Conservation (phyloP, 2,113 vertebrate species). For the Parus major region DNA sequence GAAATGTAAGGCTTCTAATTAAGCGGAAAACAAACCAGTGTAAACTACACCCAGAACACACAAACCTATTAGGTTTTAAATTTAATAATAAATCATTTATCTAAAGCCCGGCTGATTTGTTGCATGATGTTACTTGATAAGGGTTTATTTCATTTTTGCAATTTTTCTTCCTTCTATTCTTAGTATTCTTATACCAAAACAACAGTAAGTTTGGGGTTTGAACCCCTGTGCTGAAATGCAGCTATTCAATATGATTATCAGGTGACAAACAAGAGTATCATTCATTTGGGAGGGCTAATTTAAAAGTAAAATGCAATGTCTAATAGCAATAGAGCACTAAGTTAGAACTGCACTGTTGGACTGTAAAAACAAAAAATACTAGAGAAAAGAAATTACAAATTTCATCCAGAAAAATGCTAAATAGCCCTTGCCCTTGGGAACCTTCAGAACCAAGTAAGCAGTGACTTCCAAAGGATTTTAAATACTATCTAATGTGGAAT, state of each 20-base stretch:
- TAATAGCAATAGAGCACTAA: neutral
- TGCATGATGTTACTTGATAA: neutral
- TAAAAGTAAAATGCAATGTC: neutral
- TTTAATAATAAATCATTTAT: constrained; percentile 52
- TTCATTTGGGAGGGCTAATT: neutral
- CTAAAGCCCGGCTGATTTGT: constrained; percentile 33
- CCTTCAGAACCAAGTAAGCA: neutral
- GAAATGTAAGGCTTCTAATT: constrained; percentile 60
- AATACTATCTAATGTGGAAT: neutral
- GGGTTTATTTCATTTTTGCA: constrained; percentile 5
- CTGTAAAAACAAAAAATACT: neutral
- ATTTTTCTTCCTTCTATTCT: neutral
- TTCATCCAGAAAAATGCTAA: neutral
- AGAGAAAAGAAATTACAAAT: neutral
- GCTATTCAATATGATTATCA: neutral
- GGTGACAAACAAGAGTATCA: neutral
- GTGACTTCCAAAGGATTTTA: neutral
- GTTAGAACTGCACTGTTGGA: neutral
- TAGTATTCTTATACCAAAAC: neutral
- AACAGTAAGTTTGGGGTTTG: neutral
- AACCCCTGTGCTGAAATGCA: neutral
- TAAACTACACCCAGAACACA: constrained; percentile 39
- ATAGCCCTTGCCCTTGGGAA: neutral
- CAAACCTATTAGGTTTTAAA: constrained; percentile 40
- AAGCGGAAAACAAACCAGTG: constrained; percentile 55